Evolutionary conservation across 2,113 vertebrate species (phyloP), one percentile per base, ranked within the genome.

Genomic region (Menidia beryllina): DNA sequence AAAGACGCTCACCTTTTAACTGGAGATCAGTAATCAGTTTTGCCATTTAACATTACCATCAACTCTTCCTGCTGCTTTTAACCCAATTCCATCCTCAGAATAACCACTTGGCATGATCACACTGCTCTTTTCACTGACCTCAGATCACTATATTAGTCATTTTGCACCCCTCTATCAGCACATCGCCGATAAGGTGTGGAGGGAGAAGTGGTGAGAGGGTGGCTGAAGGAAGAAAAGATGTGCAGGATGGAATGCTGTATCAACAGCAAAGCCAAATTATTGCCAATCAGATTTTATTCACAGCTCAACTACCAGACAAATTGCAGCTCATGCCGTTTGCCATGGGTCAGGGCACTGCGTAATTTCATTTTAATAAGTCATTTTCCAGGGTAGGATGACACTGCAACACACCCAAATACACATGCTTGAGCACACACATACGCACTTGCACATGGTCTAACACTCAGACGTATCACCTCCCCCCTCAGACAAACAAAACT

Each of bases 201-300:
- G 27, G 17, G 43, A 19, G 61, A 0, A 9, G 23, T 7, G 36
- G 36, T 26, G 68, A n/a, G 60, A 23, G 71, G 26, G 48, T 52
- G 58, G 63, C 23, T 43, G 70, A 69, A 34, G 53, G 73, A 72
- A 70, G 72, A 77, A 82, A 74, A 83, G 71, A 83, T 41, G 69
- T 68, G 85, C 79, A 64, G 71, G 88, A 74, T 63, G 79, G 73
- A 83, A 81, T 77, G 80, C 64, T 86, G 84, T 83, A 90, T 87
- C 90, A 90, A 92, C 87, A 89, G 87, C 90, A 92, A 91, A 92
- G 89, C 77, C 82, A 93, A 92, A 94, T 94, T 91, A 94, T 93
- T 92, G 91, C 90, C 91, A 93, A 93, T 94, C 91, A 89, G 88
- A 91, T 93, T 94, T 93, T 92, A 93, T 92, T 93, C 93, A 94